These are phyloP conservation scores for Volucella inflata DNA, from an alignment of 2,888 invertebrate genomes.

Conservation along the genomic window DNA sequence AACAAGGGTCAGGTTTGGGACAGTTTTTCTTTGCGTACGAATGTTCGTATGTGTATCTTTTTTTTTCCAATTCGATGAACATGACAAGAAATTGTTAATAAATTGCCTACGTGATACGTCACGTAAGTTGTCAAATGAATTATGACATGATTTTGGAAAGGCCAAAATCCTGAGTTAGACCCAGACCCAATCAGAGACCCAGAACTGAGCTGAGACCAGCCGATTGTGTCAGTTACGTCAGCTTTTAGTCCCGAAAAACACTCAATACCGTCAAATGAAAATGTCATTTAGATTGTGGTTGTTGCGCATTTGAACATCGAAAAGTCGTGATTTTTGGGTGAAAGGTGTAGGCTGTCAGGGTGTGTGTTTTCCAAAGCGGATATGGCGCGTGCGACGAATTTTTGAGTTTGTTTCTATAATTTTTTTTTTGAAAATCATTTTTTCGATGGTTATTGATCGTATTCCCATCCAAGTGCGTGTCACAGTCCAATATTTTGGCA, in stretches of 20 bases:
- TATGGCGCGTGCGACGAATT: constrained; percentile 67
- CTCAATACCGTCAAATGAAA: constrained; percentile 22
- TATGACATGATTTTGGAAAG: constrained; percentile 63
- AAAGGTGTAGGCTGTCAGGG: constrained; percentile 4
- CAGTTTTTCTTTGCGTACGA: constrained; percentile 2
- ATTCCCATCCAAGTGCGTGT: constrained; percentile 54
- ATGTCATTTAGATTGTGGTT: constrained; percentile 42
- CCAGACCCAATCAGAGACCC: no score
- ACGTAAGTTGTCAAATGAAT: constrained; percentile 57
- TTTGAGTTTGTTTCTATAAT: constrained; percentile 10
- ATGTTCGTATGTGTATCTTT: constrained; percentile 8
- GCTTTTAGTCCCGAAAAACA: constrained; percentile 24
- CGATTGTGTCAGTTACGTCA: constrained; percentile 60
- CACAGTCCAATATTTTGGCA: constrained; percentile 61
- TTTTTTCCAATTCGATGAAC: constrained; percentile 57
- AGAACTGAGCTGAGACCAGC: constrained; percentile 35
- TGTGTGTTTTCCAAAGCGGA: constrained; percentile 60
- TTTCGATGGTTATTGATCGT: constrained; percentile 12
- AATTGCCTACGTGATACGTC: constrained; percentile 70
- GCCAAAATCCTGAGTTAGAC: no score
- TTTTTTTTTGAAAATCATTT: constrained; percentile 35
- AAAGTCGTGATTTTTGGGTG: constrained; percentile 48
- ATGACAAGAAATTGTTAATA: constrained; percentile 67
- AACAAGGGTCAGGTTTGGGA: constrained; percentile 32
- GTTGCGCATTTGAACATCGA: not conserved